Conservation (phyloP, 2,888 invertebrate species). For the Acleris laterana region DNA sequence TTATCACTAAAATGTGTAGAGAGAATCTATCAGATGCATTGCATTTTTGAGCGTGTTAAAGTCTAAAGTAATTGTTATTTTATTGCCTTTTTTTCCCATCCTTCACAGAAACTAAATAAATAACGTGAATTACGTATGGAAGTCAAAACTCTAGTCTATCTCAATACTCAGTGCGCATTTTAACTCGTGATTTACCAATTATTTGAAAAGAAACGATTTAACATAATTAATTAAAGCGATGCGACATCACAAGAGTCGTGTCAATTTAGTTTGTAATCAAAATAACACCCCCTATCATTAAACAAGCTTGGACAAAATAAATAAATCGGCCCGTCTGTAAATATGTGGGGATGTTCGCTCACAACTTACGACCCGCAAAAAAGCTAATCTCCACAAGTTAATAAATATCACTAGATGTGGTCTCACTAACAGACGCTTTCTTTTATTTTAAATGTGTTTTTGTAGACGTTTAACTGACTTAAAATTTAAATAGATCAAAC, state of each 20-base stretch:
- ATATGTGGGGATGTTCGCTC: slow-evolving; percentile 65
- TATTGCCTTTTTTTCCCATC: too few relatives aligned
- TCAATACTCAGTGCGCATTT: too few relatives aligned
- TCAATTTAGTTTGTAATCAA: slow-evolving; percentile 73
- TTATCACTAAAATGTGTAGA: too few relatives aligned
- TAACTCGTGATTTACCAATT: neutral
- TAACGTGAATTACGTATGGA: too few relatives aligned
- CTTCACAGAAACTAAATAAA: too few relatives aligned
- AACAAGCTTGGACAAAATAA: slow-evolving; percentile 70
- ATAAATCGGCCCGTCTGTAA: slow-evolving; percentile 67
- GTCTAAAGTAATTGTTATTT: too few relatives aligned
- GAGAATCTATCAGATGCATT: too few relatives aligned
- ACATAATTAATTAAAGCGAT: slow-evolving; percentile 47
- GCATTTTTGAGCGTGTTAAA: too few relatives aligned
- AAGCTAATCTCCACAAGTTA: slow-evolving; percentile 34
- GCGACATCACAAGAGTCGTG: slow-evolving; percentile 50
- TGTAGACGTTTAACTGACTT: too few relatives aligned
- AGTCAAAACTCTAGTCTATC: too few relatives aligned
- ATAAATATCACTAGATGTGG: slow-evolving; percentile 23
- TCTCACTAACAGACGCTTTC: neutral
- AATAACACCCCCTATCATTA: slow-evolving; percentile 73
- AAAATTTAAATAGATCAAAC: too few relatives aligned
- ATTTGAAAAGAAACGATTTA: slow-evolving; percentile 14
- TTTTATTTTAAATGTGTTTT: too few relatives aligned
- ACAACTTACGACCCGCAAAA: slow-evolving; percentile 40